Percentiles rank a stretch among this genome's conserved stretches.
Conservation (phyloP, 1,140 invertebrate genomes). For the Thaumetopoea pityocampa region DNA sequence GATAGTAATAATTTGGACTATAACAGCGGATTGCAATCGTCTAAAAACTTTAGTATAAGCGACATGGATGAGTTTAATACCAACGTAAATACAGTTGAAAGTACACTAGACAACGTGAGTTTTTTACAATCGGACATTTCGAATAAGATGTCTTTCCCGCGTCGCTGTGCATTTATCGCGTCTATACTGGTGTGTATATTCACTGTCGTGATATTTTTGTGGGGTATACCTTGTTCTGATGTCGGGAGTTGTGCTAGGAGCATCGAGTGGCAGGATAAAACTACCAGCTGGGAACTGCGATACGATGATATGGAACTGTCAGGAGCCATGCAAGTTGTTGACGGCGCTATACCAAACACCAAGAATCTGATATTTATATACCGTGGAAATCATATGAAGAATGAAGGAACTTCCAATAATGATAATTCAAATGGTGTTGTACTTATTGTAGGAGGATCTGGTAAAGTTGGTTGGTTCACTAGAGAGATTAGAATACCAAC, state of each 20-base stretch:
- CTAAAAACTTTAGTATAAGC: conserved; percentile 63
- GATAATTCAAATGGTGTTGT: conserved; percentile 77
- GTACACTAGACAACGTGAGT: conserved; percentile 74
- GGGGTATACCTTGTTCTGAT: conserved; percentile 84
- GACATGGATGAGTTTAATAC: conserved; percentile 69
- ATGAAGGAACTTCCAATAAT: conserved; percentile 67
- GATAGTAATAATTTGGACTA: conserved; percentile 77
- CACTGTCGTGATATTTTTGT: conserved; percentile 83
- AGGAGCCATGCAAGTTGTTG: conserved; percentile 82
- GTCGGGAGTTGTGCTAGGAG: conserved; percentile 78
- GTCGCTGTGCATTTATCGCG: conserved; percentile 80
- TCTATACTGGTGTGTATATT: conserved; percentile 83
- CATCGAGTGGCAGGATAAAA: conserved; percentile 73
- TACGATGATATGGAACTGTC: conserved; percentile 84
- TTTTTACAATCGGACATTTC: conserved; percentile 74
- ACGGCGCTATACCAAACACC: conserved; percentile 76
- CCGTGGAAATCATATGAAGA: conserved; percentile 78
- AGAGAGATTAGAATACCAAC: conserved; percentile 79
- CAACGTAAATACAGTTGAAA: conserved; percentile 73
- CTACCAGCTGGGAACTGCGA: conserved; percentile 82
- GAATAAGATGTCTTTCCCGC: conserved; percentile 78
- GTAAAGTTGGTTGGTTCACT: conserved; percentile 81
- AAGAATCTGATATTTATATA: conserved; percentile 84
- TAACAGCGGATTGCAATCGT: conserved; percentile 66
- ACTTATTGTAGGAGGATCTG: conserved; percentile 78